Conservation (phyloP, 2,888 invertebrate genomes). For the Parnassius glacialis region DNA sequence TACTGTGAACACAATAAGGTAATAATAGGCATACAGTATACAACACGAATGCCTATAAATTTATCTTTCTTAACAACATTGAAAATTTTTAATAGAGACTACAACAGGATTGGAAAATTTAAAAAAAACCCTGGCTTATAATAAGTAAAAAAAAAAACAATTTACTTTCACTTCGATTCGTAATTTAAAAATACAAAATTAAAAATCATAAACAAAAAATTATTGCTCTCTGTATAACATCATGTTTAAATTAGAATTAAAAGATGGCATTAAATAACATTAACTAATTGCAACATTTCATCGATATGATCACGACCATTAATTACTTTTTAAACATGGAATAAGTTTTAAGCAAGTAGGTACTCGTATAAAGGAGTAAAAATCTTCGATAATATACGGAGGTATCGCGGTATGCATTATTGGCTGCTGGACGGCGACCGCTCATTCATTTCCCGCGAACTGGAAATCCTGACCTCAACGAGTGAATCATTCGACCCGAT, state of each 20-base stretch:
- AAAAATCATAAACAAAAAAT: too few relatives aligned
- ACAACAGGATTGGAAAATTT: too few relatives aligned
- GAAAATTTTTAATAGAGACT: too few relatives aligned
- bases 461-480: conserved; percentile 64
- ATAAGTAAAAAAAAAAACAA: too few relatives aligned
- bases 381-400: not conserved
- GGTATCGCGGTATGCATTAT: conserved; percentile 8
- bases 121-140: too few relatives aligned
- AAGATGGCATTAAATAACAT: not conserved
- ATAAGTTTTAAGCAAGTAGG: conserved; percentile 1
- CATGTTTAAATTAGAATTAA: not conserved
- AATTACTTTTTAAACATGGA: conserved; percentile 11
- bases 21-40: too few relatives aligned
- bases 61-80: too few relatives aligned
- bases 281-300: conserved; percentile 14
- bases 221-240: too few relatives aligned
- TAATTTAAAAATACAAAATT: too few relatives aligned
- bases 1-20: too few relatives aligned
- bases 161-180: too few relatives aligned
- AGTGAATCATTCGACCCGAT: conserved; percentile 67
- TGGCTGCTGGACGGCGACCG: conserved; percentile 8
- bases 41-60: too few relatives aligned
- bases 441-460: conserved; percentile 49
- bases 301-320: conserved; percentile 8
- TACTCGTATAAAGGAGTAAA: conserved; percentile 4